Percentiles rank a stretch among this genome's conserved stretches.
Evolutionary conservation across 2,797 vertebrate genomes (phyloP).

Genomic region (Eulemur rubriventer): DNA sequence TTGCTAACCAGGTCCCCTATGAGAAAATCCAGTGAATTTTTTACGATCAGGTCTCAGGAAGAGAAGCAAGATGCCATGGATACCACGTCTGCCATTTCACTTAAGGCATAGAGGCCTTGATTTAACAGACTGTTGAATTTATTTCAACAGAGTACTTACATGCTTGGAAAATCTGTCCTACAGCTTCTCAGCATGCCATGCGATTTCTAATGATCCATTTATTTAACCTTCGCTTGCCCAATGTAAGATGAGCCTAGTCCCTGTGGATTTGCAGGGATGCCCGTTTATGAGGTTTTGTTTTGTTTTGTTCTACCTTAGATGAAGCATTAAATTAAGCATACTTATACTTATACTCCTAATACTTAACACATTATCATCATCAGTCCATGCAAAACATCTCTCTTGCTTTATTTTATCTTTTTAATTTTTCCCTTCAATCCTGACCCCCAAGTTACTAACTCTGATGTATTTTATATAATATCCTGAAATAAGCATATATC

Average conservation of each 20-base stretch:
- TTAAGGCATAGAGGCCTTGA: slow-evolving; percentile 47
- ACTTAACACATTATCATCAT: slow-evolving; percentile 21
- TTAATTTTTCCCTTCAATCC: not conserved
- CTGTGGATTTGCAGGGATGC: slow-evolving; percentile 56
- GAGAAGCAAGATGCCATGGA: slow-evolving; percentile 28
- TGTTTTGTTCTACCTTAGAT: slow-evolving; percentile 28
- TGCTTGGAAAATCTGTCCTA: slow-evolving; percentile 48
- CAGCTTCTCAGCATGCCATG: slow-evolving; percentile 59
- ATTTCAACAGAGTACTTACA: slow-evolving; percentile 50
- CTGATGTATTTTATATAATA: not conserved
- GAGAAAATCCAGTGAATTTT: slow-evolving; percentile 45
- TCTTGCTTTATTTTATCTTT: not conserved
- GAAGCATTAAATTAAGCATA: slow-evolving; percentile 22
- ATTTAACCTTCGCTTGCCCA: slow-evolving; percentile 23
- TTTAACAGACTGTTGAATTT: slow-evolving; percentile 63
- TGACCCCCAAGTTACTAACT: not conserved
- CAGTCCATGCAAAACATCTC: not conserved
- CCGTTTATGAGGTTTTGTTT: slow-evolving; percentile 50
- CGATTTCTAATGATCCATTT: slow-evolving; percentile 39
- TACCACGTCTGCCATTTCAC: slow-evolving; percentile 34
- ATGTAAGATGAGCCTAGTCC: not conserved
- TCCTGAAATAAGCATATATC: not conserved
- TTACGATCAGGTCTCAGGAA: slow-evolving; percentile 50
- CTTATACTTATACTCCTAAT: too few relatives aligned
- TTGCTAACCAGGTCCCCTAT: not conserved